Evolutionary conservation across 2,113 vertebrate species (phyloP), one percentile per base, ranked within the genome.

Genomic region (Ophiodon elongatus): DNA sequence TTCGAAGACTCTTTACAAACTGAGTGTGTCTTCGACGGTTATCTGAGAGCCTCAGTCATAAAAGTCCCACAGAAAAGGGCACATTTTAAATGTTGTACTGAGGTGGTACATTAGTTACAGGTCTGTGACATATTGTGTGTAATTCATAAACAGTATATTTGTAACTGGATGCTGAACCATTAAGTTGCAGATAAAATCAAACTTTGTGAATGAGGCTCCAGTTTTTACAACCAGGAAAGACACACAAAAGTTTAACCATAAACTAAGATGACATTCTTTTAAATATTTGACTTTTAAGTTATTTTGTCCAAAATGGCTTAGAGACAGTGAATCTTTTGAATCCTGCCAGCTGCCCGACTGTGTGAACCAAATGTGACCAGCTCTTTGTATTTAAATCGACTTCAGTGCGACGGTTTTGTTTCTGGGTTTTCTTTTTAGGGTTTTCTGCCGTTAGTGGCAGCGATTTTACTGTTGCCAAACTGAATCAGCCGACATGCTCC

Each of bases 381-480:
- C 71, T 82, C 78, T 80, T 88, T 87, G 84, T 87, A 84, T 90
- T 92, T 86, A 89, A 89, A 39, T 65, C 1, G 4, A 65, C 56
- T 17, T n/a, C 29, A 63, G 29, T 70, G 60, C 64, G 47, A 39
- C 4, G 6, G 37, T 79, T 79, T 82, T 39, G 39, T 80, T 85
- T 89, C 56, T 39, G n/a, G 59, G 64, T 78, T 85, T 76, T 52
- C 19, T 35, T 78, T 84, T 76, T 41, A 4, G 33, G 84, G 47
- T 68, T 79, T 80, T 84, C 41, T 86, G 71, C 69, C 59, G 65
- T 79, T 77, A 14, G 59, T 73, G 87, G 85, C 80, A 81, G 72
- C 70, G 10, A 66, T 84, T 79, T 85, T 9, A 76, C 47, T 75
- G 76, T 90, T 91, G 88, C 88, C 85, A 86, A 88, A 91, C 57